Conservation (phyloP, 1,140 invertebrate species). For the Calliphora vicina region DNA sequence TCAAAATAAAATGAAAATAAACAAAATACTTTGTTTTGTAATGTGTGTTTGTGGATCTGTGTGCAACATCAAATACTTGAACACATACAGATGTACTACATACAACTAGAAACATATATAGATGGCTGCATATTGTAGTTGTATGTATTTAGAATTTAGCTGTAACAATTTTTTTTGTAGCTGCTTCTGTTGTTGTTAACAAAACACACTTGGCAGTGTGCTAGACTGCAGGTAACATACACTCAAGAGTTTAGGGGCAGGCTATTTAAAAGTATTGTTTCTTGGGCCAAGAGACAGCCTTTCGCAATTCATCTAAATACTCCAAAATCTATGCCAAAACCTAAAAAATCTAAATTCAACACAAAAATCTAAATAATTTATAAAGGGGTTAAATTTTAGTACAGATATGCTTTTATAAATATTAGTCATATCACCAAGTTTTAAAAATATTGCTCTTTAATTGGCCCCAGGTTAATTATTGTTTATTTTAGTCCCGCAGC, state of each 20-base stretch:
- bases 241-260: background rate
- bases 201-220: conserved; percentile 5
- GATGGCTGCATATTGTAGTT: background rate
- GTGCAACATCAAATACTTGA: background rate
- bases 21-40: background rate
- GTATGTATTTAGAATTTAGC: background rate
- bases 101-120: background rate
- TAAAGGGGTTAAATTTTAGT: background rate
- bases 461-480: too few species aligned
- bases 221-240: conserved; percentile 8
- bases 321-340: background rate
- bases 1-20: background rate
- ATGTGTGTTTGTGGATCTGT: background rate
- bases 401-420: background rate
- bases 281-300: background rate
- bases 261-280: background rate
- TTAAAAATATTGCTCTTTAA: too few species aligned
- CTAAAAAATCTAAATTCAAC: background rate
- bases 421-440: too few species aligned
- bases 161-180: background rate
- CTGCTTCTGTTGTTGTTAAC: background rate
- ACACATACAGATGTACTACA: too few species aligned
- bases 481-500: too few species aligned
- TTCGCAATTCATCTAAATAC: background rate
- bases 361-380: too few species aligned